Evolutionary conservation across 2,888 invertebrate species (phyloP).

Genomic region (Diarsia rubi): DNA sequence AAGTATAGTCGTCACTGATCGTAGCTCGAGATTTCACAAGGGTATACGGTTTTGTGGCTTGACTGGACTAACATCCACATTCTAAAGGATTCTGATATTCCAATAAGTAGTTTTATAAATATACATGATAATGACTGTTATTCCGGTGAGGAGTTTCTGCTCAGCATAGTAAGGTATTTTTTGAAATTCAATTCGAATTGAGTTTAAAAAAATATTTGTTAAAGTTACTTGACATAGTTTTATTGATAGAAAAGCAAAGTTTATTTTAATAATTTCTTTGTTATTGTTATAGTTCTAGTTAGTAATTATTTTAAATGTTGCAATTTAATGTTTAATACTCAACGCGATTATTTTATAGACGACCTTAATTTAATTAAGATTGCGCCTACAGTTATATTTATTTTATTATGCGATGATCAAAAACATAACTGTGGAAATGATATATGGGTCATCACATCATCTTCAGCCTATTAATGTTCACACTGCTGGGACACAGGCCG

Average conservation of each 20-base stretch:
- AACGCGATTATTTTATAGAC: not conserved
- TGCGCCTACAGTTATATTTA: constrained; percentile 7
- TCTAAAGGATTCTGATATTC: constrained; percentile 41
- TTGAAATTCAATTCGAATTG: constrained; percentile 3
- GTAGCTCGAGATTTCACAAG: constrained; percentile 8
- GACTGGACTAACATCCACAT: constrained; percentile 48
- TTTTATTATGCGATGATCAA: not conserved
- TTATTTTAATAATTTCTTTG: not conserved
- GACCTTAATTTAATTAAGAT: constrained; percentile 5
- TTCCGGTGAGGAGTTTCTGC: not conserved
- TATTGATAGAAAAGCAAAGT: constrained; percentile 18
- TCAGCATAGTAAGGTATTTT: constrained; percentile 8
- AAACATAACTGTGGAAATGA: not conserved
- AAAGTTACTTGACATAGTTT: not conserved
- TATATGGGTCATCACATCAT: too few relatives aligned
- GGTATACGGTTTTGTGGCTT: constrained; percentile 26
- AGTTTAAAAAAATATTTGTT: constrained; percentile 9
- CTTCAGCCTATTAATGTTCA: too few relatives aligned
- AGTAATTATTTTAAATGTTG: not conserved
- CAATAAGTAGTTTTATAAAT: constrained; percentile 23
- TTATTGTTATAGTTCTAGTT: not conserved
- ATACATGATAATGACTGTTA: not conserved
- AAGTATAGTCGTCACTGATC: constrained; percentile 24
- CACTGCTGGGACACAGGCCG: too few relatives aligned
- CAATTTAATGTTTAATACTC: not conserved